Evolutionary conservation across 2,113 vertebrate genomes (phyloP).

Genomic region (Dendrocopos noguchii): DNA sequence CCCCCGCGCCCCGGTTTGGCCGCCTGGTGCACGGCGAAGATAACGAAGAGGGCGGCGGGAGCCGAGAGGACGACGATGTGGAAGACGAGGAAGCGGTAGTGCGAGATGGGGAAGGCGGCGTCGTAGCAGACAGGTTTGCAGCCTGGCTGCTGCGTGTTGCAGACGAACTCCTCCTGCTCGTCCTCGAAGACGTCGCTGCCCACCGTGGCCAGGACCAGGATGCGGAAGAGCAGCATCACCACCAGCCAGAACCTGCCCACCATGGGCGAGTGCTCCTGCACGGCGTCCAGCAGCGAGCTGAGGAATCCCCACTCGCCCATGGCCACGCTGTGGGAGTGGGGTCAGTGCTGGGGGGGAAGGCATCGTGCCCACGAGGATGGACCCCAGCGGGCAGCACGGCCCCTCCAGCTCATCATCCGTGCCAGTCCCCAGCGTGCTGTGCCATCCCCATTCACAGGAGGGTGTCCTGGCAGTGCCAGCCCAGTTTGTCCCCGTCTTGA

Average conservation of each 20-base stretch:
- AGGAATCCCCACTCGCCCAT: slow-evolving; percentile 93
- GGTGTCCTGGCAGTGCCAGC: neutral
- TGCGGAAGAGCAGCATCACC: slow-evolving; percentile 91
- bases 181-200: slow-evolving; percentile 91
- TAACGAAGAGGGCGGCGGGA: slow-evolving; percentile 86
- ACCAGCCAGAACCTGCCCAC: slow-evolving; percentile 92
- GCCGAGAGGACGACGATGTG: slow-evolving; percentile 91
- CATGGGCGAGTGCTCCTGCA: slow-evolving; percentile 89
- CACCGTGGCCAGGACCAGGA: slow-evolving; percentile 90
- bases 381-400: accelerated
- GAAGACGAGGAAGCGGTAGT: slow-evolving; percentile 96
- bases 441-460: accelerated
- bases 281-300: slow-evolving; percentile 81
- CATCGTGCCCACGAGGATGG: accelerated
- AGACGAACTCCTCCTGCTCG: slow-evolving; percentile 90
- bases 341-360: neutral
- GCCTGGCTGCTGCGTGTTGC: slow-evolving; percentile 92
- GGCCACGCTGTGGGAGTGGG: neutral
- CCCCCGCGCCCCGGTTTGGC: slow-evolving; percentile 64
- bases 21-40: slow-evolving; percentile 86
- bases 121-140: slow-evolving; percentile 94
- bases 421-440: accelerated
- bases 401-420: neutral
- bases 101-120: slow-evolving; percentile 90
- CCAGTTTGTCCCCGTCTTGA: neutral